Conservation (phyloP, 23 tunicate genomes). For the Phallusia fumigata region DNA sequence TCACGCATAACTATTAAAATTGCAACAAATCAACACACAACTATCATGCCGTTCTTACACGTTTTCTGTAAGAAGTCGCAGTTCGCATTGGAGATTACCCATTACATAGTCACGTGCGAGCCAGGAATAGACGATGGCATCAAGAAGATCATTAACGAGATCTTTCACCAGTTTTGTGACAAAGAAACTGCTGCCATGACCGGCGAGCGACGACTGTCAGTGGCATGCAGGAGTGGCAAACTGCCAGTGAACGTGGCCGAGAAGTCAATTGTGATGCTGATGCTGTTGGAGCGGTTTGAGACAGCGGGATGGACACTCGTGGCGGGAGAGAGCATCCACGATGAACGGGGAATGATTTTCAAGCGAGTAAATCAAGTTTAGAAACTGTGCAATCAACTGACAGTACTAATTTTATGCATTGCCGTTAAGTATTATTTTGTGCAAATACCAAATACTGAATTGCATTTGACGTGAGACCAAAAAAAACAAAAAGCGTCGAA, state of each 20-base stretch:
- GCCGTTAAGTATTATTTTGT: too few species aligned
- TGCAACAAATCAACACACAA: background rate
- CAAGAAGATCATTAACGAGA: background rate
- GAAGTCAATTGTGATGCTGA: background rate
- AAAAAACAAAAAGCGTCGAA: too few species aligned
- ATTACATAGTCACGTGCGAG: background rate
- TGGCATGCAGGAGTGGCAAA: background rate
- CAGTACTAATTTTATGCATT: too few species aligned
- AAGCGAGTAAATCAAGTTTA: background rate
- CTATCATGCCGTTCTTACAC: background rate
- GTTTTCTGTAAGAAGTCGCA: background rate
- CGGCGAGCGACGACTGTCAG: background rate
- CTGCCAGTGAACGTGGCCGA: background rate
- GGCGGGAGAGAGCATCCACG: background rate
- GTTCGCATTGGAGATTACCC: background rate
- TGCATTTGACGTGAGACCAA: too few species aligned
- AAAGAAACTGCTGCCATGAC: background rate
- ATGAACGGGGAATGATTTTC: slow-evolving; percentile 1
- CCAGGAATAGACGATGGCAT: background rate
- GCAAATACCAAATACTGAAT: too few species aligned
- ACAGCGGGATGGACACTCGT: background rate
- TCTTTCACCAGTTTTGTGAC: background rate
- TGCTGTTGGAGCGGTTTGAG: background rate
- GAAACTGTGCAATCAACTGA: too few species aligned
- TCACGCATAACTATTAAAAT: too few species aligned